A percentile compares a stretch with the other conserved stretches of the same genome.
phyloP scores from a whole-genome alignment of 23 tunicate species.

The Ciona savignyi region DNA sequence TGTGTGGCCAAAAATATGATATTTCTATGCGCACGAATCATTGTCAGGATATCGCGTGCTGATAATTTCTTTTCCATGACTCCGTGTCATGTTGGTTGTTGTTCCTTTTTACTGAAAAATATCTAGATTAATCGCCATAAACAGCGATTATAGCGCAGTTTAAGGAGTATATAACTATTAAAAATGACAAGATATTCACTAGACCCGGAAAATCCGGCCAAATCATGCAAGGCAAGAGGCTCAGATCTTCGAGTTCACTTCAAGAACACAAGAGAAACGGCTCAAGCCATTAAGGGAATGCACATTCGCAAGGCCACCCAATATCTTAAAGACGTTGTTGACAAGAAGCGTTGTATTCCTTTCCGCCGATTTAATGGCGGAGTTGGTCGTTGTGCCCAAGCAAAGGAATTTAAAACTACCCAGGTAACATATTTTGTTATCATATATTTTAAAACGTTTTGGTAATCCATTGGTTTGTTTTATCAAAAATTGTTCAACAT shows the following conservation, averaged over 20 bases:
- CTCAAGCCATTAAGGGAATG: conserved; percentile 83
- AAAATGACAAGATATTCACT: conserved; percentile 71
- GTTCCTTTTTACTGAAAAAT: not conserved
- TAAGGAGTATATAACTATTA: not conserved
- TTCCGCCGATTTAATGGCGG: conserved; percentile 79
- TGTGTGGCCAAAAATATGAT: not conserved
- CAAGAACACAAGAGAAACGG: conserved; percentile 98
- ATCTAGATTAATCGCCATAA: not conserved
- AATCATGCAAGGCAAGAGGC: conserved; percentile 97
- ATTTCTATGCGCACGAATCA: not conserved
- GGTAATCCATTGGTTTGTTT: no score
- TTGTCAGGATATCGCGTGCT: not conserved
- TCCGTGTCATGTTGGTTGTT: not conserved
- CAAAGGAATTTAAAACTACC: conserved; percentile 60
- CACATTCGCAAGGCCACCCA: conserved; percentile 88
- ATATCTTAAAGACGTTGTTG: conserved; percentile 90
- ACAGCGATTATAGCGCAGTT: not conserved
- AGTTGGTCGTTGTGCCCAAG: conserved; percentile 91
- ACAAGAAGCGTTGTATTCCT: conserved; percentile 86
- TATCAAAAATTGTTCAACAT: no score
- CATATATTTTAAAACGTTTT: no score
- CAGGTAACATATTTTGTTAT: no score
- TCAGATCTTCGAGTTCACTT: conserved; percentile 93
- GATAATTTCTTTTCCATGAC: not conserved
- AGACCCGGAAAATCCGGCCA: conserved; percentile 90